Evolutionary conservation across 2,113 vertebrate species (phyloP).

Genomic region (Poecile atricapillus): DNA sequence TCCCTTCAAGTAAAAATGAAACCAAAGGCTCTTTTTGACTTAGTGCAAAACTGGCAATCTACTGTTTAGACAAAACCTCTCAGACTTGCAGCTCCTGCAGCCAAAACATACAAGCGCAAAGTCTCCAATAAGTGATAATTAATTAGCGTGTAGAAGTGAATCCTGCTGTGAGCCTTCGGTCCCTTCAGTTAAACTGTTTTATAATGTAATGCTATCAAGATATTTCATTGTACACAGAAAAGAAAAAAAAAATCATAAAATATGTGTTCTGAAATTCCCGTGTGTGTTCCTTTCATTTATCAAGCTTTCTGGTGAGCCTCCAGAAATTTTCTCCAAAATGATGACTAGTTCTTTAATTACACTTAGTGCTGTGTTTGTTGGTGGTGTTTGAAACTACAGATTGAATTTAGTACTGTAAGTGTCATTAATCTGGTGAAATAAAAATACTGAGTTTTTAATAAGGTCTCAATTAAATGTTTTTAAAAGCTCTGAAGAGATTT

Average conservation of each 20-base stretch:
- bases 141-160: background rate
- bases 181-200: background rate
- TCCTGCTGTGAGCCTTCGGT: background rate
- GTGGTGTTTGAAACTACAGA: conserved; percentile 3
- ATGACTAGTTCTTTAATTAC: conserved; percentile 42
- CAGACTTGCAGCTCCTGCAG: background rate
- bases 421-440: conserved; percentile 49
- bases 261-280: background rate
- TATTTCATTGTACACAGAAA: background rate
- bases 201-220: background rate
- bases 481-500: conserved; percentile 20
- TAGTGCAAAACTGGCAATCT: background rate
- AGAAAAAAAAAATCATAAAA: background rate
- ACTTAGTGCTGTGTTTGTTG: background rate
- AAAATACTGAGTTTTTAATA: conserved; percentile 39
- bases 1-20: background rate
- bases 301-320: background rate
- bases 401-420: conserved; percentile 30
- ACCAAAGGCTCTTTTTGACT: background rate
- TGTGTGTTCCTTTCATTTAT: conserved; percentile 2
- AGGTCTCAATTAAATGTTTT: conserved; percentile 39
- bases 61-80: background rate
- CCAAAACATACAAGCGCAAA: background rate
- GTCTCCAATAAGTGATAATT: background rate
- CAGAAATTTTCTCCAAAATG: conserved; percentile 11